Percentiles rank a stretch among this genome's conserved stretches.
Evolutionary conservation across 1,140 invertebrate species (phyloP).

Genomic region (Whitmania pigra): DNA sequence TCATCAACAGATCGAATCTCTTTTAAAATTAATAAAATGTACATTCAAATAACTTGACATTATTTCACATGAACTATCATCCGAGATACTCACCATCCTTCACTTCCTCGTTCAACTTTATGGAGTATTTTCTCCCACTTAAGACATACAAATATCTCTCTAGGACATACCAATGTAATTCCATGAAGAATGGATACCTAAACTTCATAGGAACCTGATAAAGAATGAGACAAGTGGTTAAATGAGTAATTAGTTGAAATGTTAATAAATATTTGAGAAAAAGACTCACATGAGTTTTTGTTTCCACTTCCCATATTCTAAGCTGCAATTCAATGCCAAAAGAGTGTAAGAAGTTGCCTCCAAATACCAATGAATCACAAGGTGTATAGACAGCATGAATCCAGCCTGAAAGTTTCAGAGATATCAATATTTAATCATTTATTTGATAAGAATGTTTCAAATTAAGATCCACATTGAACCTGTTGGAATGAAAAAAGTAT

Average conservation of each 20-base stretch:
- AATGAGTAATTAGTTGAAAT: neutral
- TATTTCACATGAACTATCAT: no score
- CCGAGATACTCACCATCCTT: neutral
- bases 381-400: slow-evolving; percentile 63
- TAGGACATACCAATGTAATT: slow-evolving; percentile 94
- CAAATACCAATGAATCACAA: slow-evolving; percentile 77
- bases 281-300: slow-evolving; percentile 21
- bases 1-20: no score
- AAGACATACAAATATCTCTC: slow-evolving; percentile 80
- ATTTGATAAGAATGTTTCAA: neutral
- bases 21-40: no score
- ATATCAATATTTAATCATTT: neutral
- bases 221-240: slow-evolving; percentile 8
- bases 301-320: slow-evolving; percentile 23
- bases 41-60: no score
- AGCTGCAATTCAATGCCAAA: slow-evolving; percentile 71
- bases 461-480: slow-evolving; percentile 46
- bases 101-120: slow-evolving; percentile 29
- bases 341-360: slow-evolving; percentile 80
- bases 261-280: neutral
- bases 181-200: slow-evolving; percentile 90
- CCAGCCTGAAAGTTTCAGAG: slow-evolving; percentile 18
- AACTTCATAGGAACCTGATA: slow-evolving; percentile 82
- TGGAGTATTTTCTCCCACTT: slow-evolving; percentile 64
- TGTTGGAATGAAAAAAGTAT: slow-evolving; percentile 73